Conservation (phyloP, 2,113 vertebrate species). For the Uria lomvia region DNA sequence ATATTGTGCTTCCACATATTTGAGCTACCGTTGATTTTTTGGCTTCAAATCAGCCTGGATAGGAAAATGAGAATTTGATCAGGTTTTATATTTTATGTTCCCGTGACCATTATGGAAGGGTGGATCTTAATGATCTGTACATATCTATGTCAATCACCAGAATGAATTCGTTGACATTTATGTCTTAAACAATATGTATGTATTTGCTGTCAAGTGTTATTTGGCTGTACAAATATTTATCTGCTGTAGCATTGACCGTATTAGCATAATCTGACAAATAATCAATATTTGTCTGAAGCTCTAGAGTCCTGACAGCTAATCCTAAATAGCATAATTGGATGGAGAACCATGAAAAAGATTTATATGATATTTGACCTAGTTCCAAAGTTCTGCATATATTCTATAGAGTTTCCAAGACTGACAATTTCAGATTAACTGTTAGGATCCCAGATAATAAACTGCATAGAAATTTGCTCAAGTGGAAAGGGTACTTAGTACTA, state of each 20-base stretch:
- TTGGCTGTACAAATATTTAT: slow-evolving; percentile 17
- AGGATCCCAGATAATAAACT: background rate
- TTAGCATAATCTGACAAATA: slow-evolving; percentile 45
- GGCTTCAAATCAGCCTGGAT: background rate
- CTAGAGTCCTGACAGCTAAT: background rate
- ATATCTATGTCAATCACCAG: background rate
- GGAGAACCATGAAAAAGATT: background rate
- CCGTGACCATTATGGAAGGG: background rate
- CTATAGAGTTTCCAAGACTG: background rate
- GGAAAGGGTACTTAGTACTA: background rate
- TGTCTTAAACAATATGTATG: background rate
- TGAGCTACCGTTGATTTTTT: background rate
- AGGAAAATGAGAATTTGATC: background rate
- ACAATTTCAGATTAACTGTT: background rate
- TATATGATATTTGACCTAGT: background rate
- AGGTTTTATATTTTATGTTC: background rate
- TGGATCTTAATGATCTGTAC: background rate
- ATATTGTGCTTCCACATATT: background rate
- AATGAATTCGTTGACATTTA: background rate
- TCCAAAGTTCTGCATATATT: background rate
- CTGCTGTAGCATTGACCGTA: background rate
- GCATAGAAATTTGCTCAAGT: background rate
- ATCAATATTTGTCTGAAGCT: slow-evolving; percentile 14
- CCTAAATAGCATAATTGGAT: background rate
- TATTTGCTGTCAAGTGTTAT: slow-evolving; percentile 3